Conservation (phyloP, 2,797 vertebrate species). For the Balearica regulorum region DNA sequence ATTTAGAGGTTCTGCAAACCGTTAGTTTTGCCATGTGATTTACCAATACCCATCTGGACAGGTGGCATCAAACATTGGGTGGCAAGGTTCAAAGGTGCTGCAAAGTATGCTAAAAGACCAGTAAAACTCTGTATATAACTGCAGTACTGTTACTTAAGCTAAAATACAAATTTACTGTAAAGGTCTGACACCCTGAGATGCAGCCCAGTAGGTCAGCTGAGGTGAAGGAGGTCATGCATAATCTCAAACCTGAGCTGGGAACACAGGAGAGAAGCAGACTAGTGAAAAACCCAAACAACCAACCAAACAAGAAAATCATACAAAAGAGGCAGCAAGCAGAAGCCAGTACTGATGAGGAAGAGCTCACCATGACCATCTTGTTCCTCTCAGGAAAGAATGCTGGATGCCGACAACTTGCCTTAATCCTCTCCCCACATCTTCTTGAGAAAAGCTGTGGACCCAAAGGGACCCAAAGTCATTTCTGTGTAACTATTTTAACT, state of each 20-base stretch:
- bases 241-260: neutral
- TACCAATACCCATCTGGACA: neutral
- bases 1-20: neutral
- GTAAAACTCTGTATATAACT: neutral
- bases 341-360: neutral
- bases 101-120: neutral
- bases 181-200: neutral
- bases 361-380: accelerated
- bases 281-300: accelerated
- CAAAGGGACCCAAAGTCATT: neutral
- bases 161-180: neutral
- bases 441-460: neutral
- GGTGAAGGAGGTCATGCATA: neutral
- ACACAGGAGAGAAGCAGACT: neutral
- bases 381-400: neutral
- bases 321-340: neutral
- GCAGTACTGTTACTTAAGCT: neutral
- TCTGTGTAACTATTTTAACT: neutral
- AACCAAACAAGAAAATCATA: neutral
- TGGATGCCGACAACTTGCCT: neutral
- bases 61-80: neutral
- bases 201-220: neutral
- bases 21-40: neutral
- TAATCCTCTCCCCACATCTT: neutral
- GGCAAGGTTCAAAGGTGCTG: neutral